Evolutionary conservation across 2,113 vertebrate genomes (phyloP).

Genomic region (Pachycephala philippinensis): DNA sequence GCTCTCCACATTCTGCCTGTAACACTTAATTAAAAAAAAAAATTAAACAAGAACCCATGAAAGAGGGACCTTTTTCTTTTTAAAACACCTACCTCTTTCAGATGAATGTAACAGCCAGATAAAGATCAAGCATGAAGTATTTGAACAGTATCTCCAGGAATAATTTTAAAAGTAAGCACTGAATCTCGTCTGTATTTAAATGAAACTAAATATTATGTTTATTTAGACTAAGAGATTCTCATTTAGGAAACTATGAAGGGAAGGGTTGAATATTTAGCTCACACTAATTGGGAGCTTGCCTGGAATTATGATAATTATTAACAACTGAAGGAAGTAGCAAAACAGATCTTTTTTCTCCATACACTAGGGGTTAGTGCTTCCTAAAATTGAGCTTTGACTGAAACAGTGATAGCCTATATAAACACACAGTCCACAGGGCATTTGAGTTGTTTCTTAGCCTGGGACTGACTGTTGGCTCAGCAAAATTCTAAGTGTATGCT

Average conservation of each 20-base stretch:
- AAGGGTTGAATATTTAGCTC: neutral
- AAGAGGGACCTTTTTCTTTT: neutral
- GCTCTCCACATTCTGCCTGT: constrained; percentile 16
- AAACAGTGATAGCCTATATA: neutral
- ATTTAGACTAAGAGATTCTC: constrained; percentile 26
- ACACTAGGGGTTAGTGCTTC: neutral
- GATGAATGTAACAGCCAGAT: neutral
- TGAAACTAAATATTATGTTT: constrained; percentile 11
- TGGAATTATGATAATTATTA: constrained; percentile 27
- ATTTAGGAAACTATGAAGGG: constrained; percentile 6
- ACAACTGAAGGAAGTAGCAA: neutral
- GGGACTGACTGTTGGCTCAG: neutral
- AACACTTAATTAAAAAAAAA: neutral
- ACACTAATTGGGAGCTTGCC: neutral
- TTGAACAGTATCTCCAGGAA: constrained; percentile 7
- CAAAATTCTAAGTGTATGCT: neutral
- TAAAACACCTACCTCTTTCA: neutral
- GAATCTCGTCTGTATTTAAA: constrained; percentile 10
- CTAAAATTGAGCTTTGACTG: neutral
- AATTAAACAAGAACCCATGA: neutral
- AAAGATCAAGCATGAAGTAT: constrained; percentile 19
- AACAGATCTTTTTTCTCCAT: neutral
- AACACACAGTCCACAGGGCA: neutral
- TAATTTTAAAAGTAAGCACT: neutral
- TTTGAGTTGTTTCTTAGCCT: neutral